These are phyloP conservation scores for Megalurothrips usitatus DNA, from an alignment of 2,888 invertebrate species.

Conservation along the genomic window DNA sequence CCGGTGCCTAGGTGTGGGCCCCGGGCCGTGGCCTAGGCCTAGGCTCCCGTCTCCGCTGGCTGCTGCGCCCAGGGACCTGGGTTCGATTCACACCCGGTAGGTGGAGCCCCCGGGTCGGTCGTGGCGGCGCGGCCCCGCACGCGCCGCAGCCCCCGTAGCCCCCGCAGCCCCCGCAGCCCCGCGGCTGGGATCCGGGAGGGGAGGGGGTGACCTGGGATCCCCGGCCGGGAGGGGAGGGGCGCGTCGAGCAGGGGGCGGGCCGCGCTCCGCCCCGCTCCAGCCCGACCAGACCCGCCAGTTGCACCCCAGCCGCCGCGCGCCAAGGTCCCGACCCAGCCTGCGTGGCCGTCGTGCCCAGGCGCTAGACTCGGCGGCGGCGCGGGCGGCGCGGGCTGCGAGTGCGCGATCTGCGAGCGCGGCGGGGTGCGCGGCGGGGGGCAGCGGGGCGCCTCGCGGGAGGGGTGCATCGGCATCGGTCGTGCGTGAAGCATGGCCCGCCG, in stretches of 20 bases:
- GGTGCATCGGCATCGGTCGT: neutral
- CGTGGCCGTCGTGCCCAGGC: neutral
- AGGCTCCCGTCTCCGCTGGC: too few species aligned
- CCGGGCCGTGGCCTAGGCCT: too few species aligned
- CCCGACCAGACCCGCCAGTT: slow-evolving; percentile 15
- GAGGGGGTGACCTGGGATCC: neutral
- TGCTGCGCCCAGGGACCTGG: neutral
- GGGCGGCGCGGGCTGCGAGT: neutral
- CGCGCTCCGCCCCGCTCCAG: neutral
- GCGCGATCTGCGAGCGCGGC: neutral
- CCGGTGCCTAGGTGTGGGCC: too few species aligned
- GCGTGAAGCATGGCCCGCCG: neutral
- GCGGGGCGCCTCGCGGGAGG: neutral
- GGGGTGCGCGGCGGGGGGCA: neutral
- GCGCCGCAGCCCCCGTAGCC: too few species aligned
- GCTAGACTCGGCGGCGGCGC: neutral
- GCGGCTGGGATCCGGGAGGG: neutral
- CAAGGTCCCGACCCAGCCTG: neutral
- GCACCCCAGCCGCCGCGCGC: slow-evolving; percentile 15
- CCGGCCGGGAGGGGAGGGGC: neutral
- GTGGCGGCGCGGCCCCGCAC: neutral
- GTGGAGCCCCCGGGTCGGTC: neutral
- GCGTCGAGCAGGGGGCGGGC: neutral
- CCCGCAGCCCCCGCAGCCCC: neutral
- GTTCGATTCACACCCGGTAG: slow-evolving; percentile 6